Conservation (phyloP, 2,888 invertebrate species). For the Sisyra nigra region DNA sequence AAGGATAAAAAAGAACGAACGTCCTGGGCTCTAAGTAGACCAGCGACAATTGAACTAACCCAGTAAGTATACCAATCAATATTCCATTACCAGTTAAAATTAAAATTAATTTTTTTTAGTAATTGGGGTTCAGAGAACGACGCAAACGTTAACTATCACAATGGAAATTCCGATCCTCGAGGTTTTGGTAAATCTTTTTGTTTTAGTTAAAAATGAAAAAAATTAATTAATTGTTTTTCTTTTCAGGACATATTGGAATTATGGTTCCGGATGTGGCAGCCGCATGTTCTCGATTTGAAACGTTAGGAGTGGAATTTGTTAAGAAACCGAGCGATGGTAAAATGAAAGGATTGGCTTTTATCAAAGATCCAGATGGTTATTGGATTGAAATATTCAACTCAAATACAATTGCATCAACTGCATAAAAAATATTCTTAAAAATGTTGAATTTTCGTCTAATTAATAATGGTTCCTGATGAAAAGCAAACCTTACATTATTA, state of each 20-base stretch:
- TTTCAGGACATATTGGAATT: constrained; percentile 74
- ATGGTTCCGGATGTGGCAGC: constrained; percentile 76
- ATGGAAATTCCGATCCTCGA: constrained; percentile 76
- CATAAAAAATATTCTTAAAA: background rate
- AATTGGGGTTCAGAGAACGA: constrained; percentile 93
- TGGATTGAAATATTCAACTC: constrained; percentile 57
- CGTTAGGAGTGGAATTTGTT: constrained; percentile 71
- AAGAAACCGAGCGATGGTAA: constrained; percentile 83
- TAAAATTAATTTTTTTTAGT: constrained; percentile 34
- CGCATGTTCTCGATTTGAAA: constrained; percentile 74
- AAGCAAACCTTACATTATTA: too few relatives aligned
- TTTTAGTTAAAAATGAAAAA: too few relatives aligned
- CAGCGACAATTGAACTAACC: constrained; percentile 80
- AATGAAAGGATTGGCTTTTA: constrained; percentile 89
- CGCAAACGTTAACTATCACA: constrained; percentile 63
- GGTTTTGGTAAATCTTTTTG: constrained; percentile 56
- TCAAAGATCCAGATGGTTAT: constrained; percentile 91
- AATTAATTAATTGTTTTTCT: constrained; percentile 7
- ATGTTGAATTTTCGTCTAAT: too few relatives aligned
- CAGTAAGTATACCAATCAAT: constrained; percentile 51
- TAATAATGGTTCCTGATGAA: too few relatives aligned
- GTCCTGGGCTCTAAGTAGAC: constrained; percentile 65
- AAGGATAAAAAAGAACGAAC: constrained; percentile 48
- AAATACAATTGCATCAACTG: background rate
- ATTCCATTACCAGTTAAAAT: background rate